A percentile compares a stretch with the other conserved stretches of the same genome.
These are phyloP conservation scores for Hemaris fuciformis DNA, from an alignment of 2,888 invertebrate genomes.

Conservation along the genomic window DNA sequence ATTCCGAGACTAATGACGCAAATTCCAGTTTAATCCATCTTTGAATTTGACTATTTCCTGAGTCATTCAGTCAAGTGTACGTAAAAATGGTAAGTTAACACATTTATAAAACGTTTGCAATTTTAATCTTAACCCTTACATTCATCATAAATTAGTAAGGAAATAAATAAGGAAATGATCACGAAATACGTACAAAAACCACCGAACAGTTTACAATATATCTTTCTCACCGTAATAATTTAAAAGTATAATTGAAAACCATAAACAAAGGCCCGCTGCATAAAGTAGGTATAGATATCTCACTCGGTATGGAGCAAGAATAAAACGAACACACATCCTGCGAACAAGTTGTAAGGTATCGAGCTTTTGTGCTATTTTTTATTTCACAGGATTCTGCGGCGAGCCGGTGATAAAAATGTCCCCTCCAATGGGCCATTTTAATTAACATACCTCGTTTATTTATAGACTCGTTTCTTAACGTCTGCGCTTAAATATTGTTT, in stretches of 20 bases:
- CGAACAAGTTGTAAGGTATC: background rate
- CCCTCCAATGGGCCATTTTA: background rate
- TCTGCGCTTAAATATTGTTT: background rate
- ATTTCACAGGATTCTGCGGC: slow-evolving; percentile 2
- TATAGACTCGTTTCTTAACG: background rate
- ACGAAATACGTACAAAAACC: background rate
- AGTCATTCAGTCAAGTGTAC: too few relatives aligned
- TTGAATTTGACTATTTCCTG: too few relatives aligned
- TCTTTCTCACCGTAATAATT: background rate
- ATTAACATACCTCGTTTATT: slow-evolving; percentile 3
- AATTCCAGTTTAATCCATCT: too few relatives aligned
- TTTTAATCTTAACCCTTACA: too few relatives aligned
- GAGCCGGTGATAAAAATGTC: background rate
- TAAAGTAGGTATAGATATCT: background rate
- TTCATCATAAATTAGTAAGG: too few relatives aligned
- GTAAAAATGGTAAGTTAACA: too few relatives aligned
- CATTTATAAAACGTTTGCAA: too few relatives aligned
- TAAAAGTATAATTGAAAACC: background rate
- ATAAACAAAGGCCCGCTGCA: background rate
- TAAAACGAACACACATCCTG: background rate
- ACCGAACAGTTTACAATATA: background rate
- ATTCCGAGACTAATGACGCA: too few relatives aligned
- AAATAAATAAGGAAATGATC: too few relatives aligned
- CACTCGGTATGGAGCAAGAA: background rate
- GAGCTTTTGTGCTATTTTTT: background rate